Percentiles rank a stretch among this genome's conserved stretches.
phyloP scores from a whole-genome alignment of 2,797 vertebrate species.

The Limnodromus scolopaceus region DNA sequence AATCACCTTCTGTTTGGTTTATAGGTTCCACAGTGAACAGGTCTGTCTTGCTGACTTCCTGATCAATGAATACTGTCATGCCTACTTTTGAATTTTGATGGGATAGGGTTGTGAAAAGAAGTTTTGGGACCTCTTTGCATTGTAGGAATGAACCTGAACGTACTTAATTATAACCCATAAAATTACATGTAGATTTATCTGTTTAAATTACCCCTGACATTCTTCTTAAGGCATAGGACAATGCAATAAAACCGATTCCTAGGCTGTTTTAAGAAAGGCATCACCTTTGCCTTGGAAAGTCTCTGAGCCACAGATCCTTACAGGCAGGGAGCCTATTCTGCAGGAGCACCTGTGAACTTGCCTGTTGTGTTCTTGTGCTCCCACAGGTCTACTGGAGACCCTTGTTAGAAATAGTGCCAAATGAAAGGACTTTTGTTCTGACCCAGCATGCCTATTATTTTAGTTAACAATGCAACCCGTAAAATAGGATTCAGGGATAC shows the following conservation, averaged over 20 bases:
- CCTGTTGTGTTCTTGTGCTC: not conserved
- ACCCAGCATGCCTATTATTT: not conserved
- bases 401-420: not conserved
- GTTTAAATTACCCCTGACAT: not conserved
- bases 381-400: not conserved
- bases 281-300: not conserved
- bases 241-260: not conserved
- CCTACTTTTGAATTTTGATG: not conserved
- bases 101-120: not conserved
- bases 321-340: not conserved
- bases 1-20: not conserved
- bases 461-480: accelerated
- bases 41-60: not conserved
- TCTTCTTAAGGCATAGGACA: not conserved
- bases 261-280: not conserved
- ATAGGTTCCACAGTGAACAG: not conserved
- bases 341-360: accelerated
- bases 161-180: not conserved
- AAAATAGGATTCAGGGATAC: not conserved
- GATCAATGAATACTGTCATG: not conserved
- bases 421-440: not conserved
- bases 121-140: not conserved
- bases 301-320: not conserved
- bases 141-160: not conserved
- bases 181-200: not conserved